These are phyloP conservation scores for Nasonovia ribisnigri DNA, from an alignment of 2,888 invertebrate species.

Conservation along the genomic window DNA sequence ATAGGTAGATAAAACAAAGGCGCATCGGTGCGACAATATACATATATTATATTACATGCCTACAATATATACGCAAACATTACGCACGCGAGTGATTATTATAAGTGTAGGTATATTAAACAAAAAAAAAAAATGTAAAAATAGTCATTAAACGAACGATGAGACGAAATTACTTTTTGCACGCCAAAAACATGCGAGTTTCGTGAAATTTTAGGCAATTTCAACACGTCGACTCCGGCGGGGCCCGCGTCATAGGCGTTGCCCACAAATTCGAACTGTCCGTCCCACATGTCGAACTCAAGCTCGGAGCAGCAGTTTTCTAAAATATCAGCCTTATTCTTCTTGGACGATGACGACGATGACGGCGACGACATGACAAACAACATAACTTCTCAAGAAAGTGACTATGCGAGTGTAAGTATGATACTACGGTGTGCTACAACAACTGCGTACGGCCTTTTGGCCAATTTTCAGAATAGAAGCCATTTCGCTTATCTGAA, in stretches of 20 bases:
- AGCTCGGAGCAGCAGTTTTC: slow-evolving; percentile 72
- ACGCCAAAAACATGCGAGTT: neutral
- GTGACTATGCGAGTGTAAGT: neutral
- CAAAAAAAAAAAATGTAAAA: neutral
- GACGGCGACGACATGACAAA: slow-evolving; percentile 36
- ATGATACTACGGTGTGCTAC: neutral
- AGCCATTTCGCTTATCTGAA: slow-evolving; percentile 43
- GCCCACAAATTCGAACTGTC: slow-evolving; percentile 84
- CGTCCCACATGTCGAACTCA: slow-evolving; percentile 90
- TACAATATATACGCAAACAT: neutral
- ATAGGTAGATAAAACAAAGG: neutral
- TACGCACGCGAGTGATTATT: neutral
- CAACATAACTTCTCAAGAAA: slow-evolving; percentile 15
- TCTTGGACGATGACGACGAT: neutral
- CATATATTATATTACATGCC: neutral
- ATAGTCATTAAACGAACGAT: neutral
- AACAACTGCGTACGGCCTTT: slow-evolving; percentile 2
- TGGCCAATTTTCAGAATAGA: neutral
- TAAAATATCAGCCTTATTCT: neutral
- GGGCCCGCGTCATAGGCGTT: slow-evolving; percentile 52
- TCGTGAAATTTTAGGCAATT: slow-evolving; percentile 40
- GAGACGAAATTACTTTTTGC: slow-evolving; percentile 46
- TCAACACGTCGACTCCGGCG: slow-evolving; percentile 65
- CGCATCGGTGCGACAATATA: neutral
- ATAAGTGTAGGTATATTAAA: neutral